Evolutionary conservation across 2,113 vertebrate genomes (phyloP).

Genomic region (Limnothrissa miodon): DNA sequence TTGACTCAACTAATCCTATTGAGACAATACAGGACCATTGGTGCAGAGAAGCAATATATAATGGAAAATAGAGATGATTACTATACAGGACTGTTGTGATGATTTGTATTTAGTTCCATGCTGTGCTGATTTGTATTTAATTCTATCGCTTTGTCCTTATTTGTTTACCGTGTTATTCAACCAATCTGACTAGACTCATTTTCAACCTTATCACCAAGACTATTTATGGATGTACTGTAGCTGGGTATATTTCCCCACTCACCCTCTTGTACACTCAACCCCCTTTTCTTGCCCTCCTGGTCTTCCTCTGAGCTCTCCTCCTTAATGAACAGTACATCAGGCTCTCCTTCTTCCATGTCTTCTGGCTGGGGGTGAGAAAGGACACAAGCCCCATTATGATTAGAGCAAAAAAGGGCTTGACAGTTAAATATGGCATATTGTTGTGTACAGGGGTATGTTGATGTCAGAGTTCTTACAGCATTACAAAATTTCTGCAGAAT

Average conservation of each 20-base stretch:
- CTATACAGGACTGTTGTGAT: no score
- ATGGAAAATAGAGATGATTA: no score
- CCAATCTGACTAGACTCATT: no score
- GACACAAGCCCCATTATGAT: background rate
- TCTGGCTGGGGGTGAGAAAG: constrained; percentile 35
- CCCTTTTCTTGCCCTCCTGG: constrained; percentile 29
- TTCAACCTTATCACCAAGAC: no score
- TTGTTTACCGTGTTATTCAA: no score
- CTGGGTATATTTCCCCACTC: constrained; percentile 37
- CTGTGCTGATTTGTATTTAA: no score
- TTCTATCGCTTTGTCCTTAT: no score
- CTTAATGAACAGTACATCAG: constrained; percentile 63
- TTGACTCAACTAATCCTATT: constrained; percentile 63
- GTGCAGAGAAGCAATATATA: background rate
- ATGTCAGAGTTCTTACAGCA: background rate
- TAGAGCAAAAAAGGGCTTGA: background rate
- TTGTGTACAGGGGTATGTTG: background rate
- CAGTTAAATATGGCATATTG: background rate
- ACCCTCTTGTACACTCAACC: constrained; percentile 65
- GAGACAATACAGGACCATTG: background rate
- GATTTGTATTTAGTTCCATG: no score
- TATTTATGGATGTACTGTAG: background rate
- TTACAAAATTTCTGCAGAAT: background rate
- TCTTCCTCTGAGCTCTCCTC: constrained; percentile 54
- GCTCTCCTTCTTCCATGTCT: constrained; percentile 49